Percentiles rank a stretch among this genome's conserved stretches.
These are phyloP conservation scores for Thinocorus orbignyianus DNA, from an alignment of 2,113 vertebrate species.

Conservation along the genomic window DNA sequence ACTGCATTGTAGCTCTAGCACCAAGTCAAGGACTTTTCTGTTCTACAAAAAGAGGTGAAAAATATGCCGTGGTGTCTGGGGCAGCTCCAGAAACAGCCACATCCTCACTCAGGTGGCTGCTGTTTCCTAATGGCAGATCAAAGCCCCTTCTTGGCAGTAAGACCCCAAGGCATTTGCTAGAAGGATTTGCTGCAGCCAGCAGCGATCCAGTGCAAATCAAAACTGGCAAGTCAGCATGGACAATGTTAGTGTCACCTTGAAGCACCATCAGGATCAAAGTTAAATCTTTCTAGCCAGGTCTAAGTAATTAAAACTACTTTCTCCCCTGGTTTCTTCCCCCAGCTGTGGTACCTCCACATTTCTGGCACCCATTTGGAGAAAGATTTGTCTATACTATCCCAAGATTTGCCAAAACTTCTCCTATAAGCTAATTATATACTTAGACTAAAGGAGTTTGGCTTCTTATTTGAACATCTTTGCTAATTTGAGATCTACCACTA, in stretches of 20 bases:
- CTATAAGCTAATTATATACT: background rate
- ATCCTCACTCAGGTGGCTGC: background rate
- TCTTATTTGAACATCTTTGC: background rate
- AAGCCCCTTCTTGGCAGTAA: background rate
- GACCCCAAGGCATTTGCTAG: background rate
- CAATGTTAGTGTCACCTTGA: background rate
- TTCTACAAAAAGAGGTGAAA: fast-evolving
- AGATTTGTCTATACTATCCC: background rate
- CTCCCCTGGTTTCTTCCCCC: background rate
- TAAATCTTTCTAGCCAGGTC: background rate
- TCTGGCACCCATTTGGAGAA: background rate
- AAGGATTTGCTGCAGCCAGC: background rate
- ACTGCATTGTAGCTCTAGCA: background rate
- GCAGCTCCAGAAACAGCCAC: background rate
- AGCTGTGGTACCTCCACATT: background rate
- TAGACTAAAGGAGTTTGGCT: background rate
- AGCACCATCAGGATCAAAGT: background rate
- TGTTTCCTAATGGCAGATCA: background rate
- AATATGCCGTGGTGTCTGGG: fast-evolving
- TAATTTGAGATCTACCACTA: background rate
- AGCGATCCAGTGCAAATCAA: background rate
- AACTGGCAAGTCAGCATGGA: background rate
- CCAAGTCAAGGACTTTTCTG: background rate
- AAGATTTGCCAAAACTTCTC: background rate
- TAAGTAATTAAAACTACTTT: background rate